phyloP scores from a whole-genome alignment of 2,888 invertebrate species.

The Conus canariensis region DNA sequence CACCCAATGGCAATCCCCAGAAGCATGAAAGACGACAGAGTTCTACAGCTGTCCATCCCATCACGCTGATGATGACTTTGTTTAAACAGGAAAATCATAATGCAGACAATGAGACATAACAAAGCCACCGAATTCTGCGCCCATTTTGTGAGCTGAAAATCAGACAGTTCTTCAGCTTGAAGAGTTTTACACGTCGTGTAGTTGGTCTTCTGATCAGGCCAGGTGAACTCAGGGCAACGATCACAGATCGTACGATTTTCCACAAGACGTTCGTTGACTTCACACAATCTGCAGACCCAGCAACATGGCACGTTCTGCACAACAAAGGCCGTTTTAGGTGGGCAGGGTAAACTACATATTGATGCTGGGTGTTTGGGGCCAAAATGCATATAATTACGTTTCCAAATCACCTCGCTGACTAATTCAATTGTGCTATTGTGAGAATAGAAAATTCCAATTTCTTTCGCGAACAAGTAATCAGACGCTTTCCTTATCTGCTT shows the following conservation, averaged over 20 bases:
- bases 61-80: slow-evolving; percentile 52
- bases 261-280: slow-evolving; percentile 53
- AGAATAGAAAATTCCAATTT: background rate
- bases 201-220: slow-evolving; percentile 51
- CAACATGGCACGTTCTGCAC: slow-evolving; percentile 39
- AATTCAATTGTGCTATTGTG: background rate
- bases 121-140: slow-evolving; percentile 39
- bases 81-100: slow-evolving; percentile 38
- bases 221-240: slow-evolving; percentile 50
- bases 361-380: too few species aligned
- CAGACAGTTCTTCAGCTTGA: slow-evolving; percentile 35
- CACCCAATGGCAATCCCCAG: slow-evolving; percentile 63
- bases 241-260: slow-evolving; percentile 51
- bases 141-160: slow-evolving; percentile 40
- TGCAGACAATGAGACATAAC: slow-evolving; percentile 27
- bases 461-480: too few species aligned
- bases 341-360: too few species aligned
- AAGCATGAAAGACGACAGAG: slow-evolving; percentile 67
- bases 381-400: background rate
- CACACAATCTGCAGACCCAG: slow-evolving; percentile 55
- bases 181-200: slow-evolving; percentile 41
- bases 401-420: background rate
- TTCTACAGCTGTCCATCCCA: slow-evolving; percentile 59
- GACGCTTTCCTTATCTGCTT: slow-evolving; percentile 34
- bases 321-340: too few species aligned